Base-by-base conservation (phyloP, 2,113 vertebrate species). In the Siniperca chuatsi region DNA sequence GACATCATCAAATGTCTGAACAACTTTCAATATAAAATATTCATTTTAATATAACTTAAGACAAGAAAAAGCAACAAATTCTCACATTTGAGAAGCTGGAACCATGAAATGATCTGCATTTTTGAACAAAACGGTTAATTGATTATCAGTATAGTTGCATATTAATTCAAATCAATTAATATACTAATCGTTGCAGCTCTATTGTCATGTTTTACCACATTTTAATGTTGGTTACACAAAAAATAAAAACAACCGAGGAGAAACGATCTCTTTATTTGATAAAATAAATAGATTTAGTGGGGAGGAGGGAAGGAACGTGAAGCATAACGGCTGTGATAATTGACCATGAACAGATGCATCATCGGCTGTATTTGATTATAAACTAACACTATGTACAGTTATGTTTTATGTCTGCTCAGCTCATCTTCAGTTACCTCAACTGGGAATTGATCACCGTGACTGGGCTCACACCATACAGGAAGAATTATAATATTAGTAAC, bases 261-360 rank as follows among this genome's bases (percentile, higher is more conserved):
- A 85, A 81, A 74, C 20, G 3, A 42, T 75, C 1, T 79, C 69
- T 92, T 94, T 92, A 94, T 94, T 94, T 74, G 74, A 77, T 65
- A 9, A 81, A 80, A 86, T 90, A 65, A 88, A 75, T 79, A 42
- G 44, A 50, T 75, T 66, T 62, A n/a, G 1, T 15, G 29, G 68
- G 55, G 68, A 25, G 20, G 15, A 20, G 21, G 78, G 44, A 52
- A 21, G 54, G 25, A 69, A 12, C 2, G 13, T 44, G 10, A 62
- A 75, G 55, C 50, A 46, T 23, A 44, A 57, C 2, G 33, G 12
- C 21, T 48, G 50, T 33, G 33, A 72, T 60, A 54, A 58, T 66
- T 50, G 25, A 80, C 20, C 48, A 76, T 20, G 2, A 60, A 81
- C 37, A 66, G 5, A 29, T 35, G 37, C 8, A 13, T 74, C 55